A percentile compares a stretch with the other conserved stretches of the same genome.
Evolutionary conservation across 1,140 invertebrate species (phyloP).

Genomic region (Drosophila santomea): DNA sequence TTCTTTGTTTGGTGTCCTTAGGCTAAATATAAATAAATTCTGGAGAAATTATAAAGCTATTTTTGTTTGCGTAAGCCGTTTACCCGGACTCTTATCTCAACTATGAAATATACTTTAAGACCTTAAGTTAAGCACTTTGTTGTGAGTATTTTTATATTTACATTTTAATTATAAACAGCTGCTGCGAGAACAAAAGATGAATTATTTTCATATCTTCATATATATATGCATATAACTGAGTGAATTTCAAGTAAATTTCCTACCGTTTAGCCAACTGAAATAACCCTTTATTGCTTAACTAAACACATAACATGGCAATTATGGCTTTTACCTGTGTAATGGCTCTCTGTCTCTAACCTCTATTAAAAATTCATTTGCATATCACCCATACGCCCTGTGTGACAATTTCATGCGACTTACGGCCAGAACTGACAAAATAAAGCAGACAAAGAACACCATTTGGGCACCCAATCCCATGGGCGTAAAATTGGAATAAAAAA

Average conservation of each 20-base stretch:
- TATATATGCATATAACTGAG: not conserved
- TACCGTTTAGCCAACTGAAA: not conserved
- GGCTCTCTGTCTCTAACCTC: slow-evolving; percentile 24
- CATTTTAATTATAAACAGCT: no score
- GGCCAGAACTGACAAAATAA: slow-evolving; percentile 13
- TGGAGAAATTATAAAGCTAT: not conserved
- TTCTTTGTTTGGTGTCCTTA: no score
- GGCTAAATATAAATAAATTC: no score
- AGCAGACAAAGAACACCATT: slow-evolving; percentile 19
- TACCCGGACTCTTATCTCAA: slow-evolving; percentile 1
- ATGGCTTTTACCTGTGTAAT: slow-evolving; percentile 44
- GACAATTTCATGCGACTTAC: slow-evolving; percentile 35
- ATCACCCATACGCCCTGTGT: slow-evolving; percentile 50
- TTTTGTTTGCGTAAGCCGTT: not conserved
- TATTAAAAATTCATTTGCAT: slow-evolving; percentile 49
- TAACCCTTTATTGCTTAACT: slow-evolving; percentile 25
- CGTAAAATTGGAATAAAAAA: slow-evolving; percentile 30
- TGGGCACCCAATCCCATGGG: slow-evolving; percentile 17
- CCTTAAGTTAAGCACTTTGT: not conserved
- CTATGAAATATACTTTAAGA: no score
- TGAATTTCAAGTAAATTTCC: not conserved
- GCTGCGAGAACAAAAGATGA: no score
- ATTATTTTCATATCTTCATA: no score
- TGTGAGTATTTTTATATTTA: not conserved
- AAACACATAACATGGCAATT: slow-evolving; percentile 25